Conservation (phyloP, 2,888 invertebrate species). For the Ceraclea dissimilis region DNA sequence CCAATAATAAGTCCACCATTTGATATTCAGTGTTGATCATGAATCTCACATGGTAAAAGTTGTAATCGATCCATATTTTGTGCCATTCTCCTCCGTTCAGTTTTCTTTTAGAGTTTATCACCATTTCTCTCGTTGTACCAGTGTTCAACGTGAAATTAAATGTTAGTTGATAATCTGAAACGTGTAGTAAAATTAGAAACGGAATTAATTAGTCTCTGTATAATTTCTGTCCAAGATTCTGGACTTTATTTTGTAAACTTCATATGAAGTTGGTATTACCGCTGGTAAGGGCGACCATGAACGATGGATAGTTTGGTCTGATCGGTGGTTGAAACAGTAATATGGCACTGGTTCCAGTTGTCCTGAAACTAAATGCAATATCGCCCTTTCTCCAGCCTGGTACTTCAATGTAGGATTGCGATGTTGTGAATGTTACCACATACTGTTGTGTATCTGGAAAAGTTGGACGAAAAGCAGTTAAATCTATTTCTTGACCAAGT, state of each 20-base stretch:
- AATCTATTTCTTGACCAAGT: background rate
- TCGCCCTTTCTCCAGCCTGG: conserved; percentile 91
- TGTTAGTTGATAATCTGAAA: conserved; percentile 72
- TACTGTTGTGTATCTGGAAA: conserved; percentile 79
- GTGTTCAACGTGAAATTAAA: conserved; percentile 87
- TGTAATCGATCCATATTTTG: conserved; percentile 92
- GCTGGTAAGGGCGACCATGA: conserved; percentile 84
- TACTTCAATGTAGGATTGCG: conserved; percentile 86
- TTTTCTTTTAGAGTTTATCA: conserved; percentile 72
- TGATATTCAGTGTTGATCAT: conserved; percentile 86
- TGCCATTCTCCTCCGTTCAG: conserved; percentile 94
- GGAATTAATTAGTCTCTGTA: background rate
- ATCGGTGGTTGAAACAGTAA: conserved; percentile 87
- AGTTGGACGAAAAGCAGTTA: background rate
- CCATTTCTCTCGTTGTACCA: conserved; percentile 71
- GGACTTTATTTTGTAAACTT: background rate
- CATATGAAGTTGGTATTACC: no score
- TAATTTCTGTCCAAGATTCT: background rate
- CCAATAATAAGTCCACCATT: conserved; percentile 76
- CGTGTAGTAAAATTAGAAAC: background rate
- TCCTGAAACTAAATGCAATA: conserved; percentile 86
- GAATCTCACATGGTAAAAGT: conserved; percentile 86
- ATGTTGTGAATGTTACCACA: conserved; percentile 89
- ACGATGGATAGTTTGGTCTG: conserved; percentile 80
- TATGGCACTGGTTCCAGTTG: conserved; percentile 84